A percentile compares a stretch with the other conserved stretches of the same genome.
phyloP scores from a whole-genome alignment of 2,888 invertebrate species.

The Pristionchus maxplancki region DNA sequence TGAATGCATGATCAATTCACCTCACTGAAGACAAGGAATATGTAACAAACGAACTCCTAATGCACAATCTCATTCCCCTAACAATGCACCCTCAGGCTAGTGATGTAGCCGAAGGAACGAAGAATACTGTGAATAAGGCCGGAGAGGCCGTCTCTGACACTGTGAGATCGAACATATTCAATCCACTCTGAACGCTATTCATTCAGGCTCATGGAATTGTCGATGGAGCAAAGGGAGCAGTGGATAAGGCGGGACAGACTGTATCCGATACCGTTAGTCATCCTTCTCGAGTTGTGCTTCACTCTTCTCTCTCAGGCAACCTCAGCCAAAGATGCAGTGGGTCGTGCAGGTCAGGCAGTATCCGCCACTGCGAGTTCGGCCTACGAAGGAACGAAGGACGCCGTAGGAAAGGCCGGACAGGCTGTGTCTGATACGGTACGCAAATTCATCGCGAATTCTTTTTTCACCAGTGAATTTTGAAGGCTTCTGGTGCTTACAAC shows the following conservation, averaged over 20 bases:
- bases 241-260: not conserved
- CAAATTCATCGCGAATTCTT: too few relatives aligned
- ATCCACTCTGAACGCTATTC: not conserved
- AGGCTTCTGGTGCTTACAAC: not conserved
- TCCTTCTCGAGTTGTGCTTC: not conserved
- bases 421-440: slow-evolving; percentile 7
- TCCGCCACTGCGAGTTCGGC: not conserved
- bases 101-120: slow-evolving; percentile 10
- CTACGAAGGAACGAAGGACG: slow-evolving; percentile 29
- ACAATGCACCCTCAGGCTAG: not conserved
- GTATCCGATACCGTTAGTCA: not conserved
- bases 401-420: not conserved
- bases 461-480: not conserved
- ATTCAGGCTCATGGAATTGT: not conserved
- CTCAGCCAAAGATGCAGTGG: not conserved
- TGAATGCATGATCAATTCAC: not conserved
- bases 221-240: slow-evolving; percentile 8
- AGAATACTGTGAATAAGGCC: slow-evolving; percentile 18
- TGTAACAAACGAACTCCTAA: too few relatives aligned
- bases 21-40: too few relatives aligned
- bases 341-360: not conserved
- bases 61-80: not conserved
- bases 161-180: not conserved
- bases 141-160: slow-evolving; percentile 30
- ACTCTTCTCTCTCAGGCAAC: not conserved